Evolutionary conservation across 1,140 invertebrate genomes (phyloP).

Genomic region (Zaprionus vittiger): DNA sequence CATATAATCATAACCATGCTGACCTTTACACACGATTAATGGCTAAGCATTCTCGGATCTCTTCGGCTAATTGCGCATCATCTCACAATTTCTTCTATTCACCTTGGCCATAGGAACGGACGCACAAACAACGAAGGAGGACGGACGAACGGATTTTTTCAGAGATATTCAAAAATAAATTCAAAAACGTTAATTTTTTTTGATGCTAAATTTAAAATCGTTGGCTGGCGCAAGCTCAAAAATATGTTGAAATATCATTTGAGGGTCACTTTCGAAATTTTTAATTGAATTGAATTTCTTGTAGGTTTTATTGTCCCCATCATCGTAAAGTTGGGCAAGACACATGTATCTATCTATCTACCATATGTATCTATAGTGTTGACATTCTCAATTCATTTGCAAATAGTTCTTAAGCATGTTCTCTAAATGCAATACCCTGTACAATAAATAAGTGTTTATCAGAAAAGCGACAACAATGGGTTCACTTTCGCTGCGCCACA

Average conservation of each 20-base stretch:
- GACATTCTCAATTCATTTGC: slow-evolving; percentile 46
- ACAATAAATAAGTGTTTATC: slow-evolving; percentile 39
- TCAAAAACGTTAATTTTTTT: slow-evolving; percentile 46
- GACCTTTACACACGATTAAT: slow-evolving; percentile 33
- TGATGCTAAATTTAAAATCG: slow-evolving; percentile 71
- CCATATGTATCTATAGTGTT: slow-evolving; percentile 26
- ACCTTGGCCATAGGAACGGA: slow-evolving; percentile 57
- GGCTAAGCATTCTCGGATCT: slow-evolving; percentile 31
- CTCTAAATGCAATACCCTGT: slow-evolving; percentile 45
- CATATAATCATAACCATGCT: slow-evolving; percentile 22
- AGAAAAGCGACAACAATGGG: slow-evolving; percentile 60
- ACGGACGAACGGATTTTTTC: slow-evolving; percentile 42
- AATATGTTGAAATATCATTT: slow-evolving; percentile 81
- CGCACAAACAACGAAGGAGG: slow-evolving; percentile 19
- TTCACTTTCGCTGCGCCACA: slow-evolving; percentile 66
- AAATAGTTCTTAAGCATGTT: slow-evolving; percentile 44
- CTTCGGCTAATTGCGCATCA: slow-evolving; percentile 65
- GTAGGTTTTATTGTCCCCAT: slow-evolving; percentile 44
- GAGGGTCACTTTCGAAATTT: slow-evolving; percentile 74
- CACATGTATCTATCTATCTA: slow-evolving; percentile 23
- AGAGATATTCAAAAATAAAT: slow-evolving; percentile 54
- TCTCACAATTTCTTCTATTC: slow-evolving; percentile 62
- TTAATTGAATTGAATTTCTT: slow-evolving; percentile 64
- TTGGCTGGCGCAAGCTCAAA: slow-evolving; percentile 69
- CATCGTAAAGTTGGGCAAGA: slow-evolving; percentile 56